Percentiles rank a stretch among this genome's conserved stretches.
These are phyloP conservation scores for Colletes collaris DNA, from an alignment of 2,888 invertebrate species.

Conservation along the genomic window DNA sequence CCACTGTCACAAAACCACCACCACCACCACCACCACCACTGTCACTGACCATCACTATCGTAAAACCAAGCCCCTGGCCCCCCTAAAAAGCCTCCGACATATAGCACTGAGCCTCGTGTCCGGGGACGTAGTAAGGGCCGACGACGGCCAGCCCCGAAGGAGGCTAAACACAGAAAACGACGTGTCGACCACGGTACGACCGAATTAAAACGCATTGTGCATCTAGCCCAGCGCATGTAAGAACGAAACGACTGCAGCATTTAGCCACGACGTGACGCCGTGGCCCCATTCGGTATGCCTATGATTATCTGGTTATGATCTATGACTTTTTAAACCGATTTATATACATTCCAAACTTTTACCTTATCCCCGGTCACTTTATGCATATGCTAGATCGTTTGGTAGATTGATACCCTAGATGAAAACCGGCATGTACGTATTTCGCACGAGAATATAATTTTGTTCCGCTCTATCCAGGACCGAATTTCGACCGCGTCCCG, in stretches of 20 bases:
- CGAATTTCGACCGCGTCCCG: constrained; percentile 39
- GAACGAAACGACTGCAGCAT: constrained; percentile 67
- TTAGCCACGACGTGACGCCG: constrained; percentile 61
- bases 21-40: constrained; percentile 64
- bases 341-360: constrained; percentile 8
- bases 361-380: constrained; percentile 33
- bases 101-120: constrained; percentile 84
- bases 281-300: constrained; percentile 68
- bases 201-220: constrained; percentile 84
- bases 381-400: constrained; percentile 41
- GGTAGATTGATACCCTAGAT: constrained; percentile 35
- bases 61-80: constrained; percentile 5
- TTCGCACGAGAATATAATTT: constrained; percentile 51
- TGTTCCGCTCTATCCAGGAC: constrained; percentile 32
- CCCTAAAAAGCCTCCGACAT: constrained; percentile 76
- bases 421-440: constrained; percentile 48
- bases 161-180: constrained; percentile 76
- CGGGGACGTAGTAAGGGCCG: constrained; percentile 82
- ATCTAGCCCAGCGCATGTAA: constrained; percentile 83
- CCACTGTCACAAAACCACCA: constrained; percentile 57
- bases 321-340: constrained; percentile 28
- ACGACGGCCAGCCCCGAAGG: constrained; percentile 82
- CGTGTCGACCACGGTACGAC: constrained; percentile 74
- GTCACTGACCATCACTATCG: constrained; percentile 61
- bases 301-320: constrained; percentile 49